phyloP scores from a whole-genome alignment of 2,888 invertebrate species.

The Thymelicus sylvestris region DNA sequence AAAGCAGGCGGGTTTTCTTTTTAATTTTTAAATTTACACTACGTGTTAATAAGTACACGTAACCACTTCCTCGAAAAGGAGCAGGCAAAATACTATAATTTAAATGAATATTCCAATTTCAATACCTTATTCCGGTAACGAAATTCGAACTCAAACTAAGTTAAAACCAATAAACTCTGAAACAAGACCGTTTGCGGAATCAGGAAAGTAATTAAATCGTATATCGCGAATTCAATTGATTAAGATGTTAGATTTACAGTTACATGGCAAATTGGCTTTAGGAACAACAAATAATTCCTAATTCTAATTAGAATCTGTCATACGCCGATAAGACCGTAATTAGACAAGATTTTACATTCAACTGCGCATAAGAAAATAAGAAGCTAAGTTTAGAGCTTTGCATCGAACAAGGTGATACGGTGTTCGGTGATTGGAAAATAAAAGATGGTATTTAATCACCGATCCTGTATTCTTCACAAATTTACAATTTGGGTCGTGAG shows the following conservation, averaged over 20 bases:
- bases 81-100: not conserved
- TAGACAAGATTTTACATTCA: not conserved
- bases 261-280: slow-evolving; percentile 38
- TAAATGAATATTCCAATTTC: slow-evolving; percentile 3
- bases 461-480: no score
- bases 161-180: not conserved
- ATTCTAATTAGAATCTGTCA: slow-evolving; percentile 11
- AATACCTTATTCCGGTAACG: not conserved
- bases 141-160: slow-evolving; percentile 6
- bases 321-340: not conserved
- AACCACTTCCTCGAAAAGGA: no score
- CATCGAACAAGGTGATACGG: no score
- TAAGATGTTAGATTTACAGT: slow-evolving; percentile 42
- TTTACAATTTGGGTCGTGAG: no score
- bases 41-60: no score
- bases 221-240: slow-evolving; percentile 40
- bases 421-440: no score
- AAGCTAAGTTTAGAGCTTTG: no score
- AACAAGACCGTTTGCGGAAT: slow-evolving; percentile 16
- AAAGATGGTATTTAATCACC: no score
- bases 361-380: no score
- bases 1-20: no score
- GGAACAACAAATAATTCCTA: slow-evolving; percentile 5
- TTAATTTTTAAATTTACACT: no score
- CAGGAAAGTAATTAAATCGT: slow-evolving; percentile 39